Percentiles rank a stretch among this genome's conserved stretches.
These are phyloP conservation scores for Pteria penguin DNA, from an alignment of 2,888 invertebrate genomes.

Conservation along the genomic window DNA sequence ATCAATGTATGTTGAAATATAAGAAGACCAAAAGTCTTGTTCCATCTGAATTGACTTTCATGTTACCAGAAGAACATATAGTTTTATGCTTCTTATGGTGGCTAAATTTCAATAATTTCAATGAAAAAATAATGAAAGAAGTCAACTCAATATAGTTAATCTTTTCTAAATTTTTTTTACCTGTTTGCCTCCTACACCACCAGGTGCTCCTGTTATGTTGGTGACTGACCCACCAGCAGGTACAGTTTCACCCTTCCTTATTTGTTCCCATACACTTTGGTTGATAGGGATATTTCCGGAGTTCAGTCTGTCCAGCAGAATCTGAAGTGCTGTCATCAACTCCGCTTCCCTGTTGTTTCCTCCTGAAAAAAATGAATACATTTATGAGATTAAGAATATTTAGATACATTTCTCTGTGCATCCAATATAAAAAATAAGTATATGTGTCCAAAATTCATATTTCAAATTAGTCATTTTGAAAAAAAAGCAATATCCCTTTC, in stretches of 20 bases:
- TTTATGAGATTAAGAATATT: neutral
- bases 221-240: conserved; percentile 43
- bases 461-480: neutral
- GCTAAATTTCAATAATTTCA: too few relatives aligned
- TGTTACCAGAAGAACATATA: too few relatives aligned
- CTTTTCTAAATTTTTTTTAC: too few relatives aligned
- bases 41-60: too few relatives aligned
- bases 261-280: conserved; percentile 64
- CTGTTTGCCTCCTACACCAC: conserved; percentile 46
- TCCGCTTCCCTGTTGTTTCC: conserved; percentile 71
- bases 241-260: conserved; percentile 51
- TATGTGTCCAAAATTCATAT: neutral
- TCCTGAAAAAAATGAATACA: conserved; percentile 35
- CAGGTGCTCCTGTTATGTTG: conserved; percentile 44
- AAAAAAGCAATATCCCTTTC: too few relatives aligned
- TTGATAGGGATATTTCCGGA: conserved; percentile 74
- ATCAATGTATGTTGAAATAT: too few relatives aligned
- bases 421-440: too few relatives aligned
- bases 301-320: conserved; percentile 73
- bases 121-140: too few relatives aligned
- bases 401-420: too few relatives aligned
- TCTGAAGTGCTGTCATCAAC: conserved; percentile 72
- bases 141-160: too few relatives aligned
- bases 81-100: too few relatives aligned
- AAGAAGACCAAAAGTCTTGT: too few relatives aligned